Percentiles rank a stretch among this genome's conserved stretches.
Conservation (phyloP, 2,113 vertebrate species). For the Pluvianellus socialis region DNA sequence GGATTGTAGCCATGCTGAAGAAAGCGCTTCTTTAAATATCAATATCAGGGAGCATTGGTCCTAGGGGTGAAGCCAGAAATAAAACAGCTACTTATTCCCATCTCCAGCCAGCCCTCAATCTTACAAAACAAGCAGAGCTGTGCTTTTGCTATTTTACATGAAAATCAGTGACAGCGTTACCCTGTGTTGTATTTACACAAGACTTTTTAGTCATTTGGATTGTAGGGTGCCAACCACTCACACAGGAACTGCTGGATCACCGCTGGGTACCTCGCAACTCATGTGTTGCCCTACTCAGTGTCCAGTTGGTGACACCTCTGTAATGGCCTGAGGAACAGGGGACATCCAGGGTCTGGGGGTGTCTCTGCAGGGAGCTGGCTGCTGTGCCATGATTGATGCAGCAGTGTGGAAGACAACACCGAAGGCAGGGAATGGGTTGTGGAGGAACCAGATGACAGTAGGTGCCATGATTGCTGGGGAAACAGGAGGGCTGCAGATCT, state of each 20-base stretch:
- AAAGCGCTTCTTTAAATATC: constrained; percentile 53
- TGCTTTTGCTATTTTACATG: background rate
- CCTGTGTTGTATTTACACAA: background rate
- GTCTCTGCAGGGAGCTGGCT: background rate
- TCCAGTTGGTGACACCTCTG: background rate
- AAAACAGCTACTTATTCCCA: background rate
- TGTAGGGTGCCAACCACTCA: background rate
- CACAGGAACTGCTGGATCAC: background rate
- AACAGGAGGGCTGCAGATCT: background rate
- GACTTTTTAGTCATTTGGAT: background rate
- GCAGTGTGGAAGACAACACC: background rate
- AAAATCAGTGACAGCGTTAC: background rate
- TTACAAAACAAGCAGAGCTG: background rate
- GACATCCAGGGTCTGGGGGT: background rate
- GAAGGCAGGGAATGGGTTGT: background rate
- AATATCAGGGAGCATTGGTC: constrained; percentile 32
- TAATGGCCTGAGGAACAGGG: background rate
- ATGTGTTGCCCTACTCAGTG: accelerated
- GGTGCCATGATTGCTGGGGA: background rate
- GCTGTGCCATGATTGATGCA: background rate
- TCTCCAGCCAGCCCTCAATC: background rate
- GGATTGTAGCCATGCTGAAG: constrained; percentile 60
- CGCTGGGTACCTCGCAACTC: accelerated
- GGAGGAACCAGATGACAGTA: background rate
- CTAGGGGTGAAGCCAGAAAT: constrained; percentile 43